These are phyloP conservation scores for Lophochroa leadbeateri DNA, from an alignment of 2,113 vertebrate species.

Conservation along the genomic window DNA sequence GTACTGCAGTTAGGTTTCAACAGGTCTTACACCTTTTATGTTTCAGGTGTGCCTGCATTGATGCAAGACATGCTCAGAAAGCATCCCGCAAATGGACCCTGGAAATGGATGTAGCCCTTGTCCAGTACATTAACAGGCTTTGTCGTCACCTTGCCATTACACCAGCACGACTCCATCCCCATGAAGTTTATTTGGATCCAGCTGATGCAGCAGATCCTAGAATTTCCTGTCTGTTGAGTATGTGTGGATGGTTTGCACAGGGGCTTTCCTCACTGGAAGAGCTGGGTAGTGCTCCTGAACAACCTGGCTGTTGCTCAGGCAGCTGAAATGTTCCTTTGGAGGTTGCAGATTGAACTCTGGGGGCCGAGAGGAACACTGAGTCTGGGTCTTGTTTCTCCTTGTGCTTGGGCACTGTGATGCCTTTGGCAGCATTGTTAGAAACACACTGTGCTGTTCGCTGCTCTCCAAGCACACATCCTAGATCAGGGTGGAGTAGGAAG, in stretches of 20 bases:
- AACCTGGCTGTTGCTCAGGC: neutral
- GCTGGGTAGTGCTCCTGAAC: neutral
- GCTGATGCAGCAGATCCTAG: slow-evolving; percentile 87
- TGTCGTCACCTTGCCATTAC: slow-evolving; percentile 97
- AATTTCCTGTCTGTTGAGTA: slow-evolving; percentile 88
- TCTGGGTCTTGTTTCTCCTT: neutral
- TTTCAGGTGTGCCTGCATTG: slow-evolving; percentile 90
- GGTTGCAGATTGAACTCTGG: neutral
- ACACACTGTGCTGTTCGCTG: neutral
- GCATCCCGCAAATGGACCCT: slow-evolving; percentile 91
- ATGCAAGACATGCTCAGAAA: slow-evolving; percentile 92
- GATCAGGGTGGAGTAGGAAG: neutral
- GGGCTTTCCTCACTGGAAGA: neutral
- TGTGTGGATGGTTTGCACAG: neutral
- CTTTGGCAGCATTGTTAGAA: neutral
- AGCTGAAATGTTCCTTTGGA: neutral
- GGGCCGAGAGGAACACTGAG: accelerated
- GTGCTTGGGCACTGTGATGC: neutral
- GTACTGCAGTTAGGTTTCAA: accelerated
- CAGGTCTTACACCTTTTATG: accelerated
- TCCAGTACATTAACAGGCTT: slow-evolving; percentile 92
- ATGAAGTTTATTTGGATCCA: slow-evolving; percentile 93
- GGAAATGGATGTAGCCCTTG: slow-evolving; percentile 94
- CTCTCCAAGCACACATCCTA: neutral
- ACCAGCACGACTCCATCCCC: slow-evolving; percentile 91